Evolutionary conservation across 2,888 invertebrate genomes (phyloP).

Genomic region (Eremobia ochroleuca): DNA sequence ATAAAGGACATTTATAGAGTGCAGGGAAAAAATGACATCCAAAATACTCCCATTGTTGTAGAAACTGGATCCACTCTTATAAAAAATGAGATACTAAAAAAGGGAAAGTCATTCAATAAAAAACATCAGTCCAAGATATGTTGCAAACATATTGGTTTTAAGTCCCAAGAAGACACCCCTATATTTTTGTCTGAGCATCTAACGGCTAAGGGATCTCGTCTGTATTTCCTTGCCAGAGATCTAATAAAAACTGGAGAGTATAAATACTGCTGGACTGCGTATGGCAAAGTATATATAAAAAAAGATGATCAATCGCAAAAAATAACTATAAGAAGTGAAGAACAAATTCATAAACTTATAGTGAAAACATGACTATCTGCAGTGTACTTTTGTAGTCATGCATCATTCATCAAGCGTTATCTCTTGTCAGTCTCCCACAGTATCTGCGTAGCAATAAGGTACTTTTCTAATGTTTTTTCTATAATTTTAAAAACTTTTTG

Average conservation of each 20-base stretch:
- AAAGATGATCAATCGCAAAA: background rate
- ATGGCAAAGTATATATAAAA: background rate
- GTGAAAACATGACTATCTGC: background rate
- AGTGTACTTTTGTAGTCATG: background rate
- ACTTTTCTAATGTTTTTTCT: background rate
- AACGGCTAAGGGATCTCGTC: background rate
- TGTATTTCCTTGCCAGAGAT: constrained; percentile 3
- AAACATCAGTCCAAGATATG: background rate
- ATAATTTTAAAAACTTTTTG: background rate
- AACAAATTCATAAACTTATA: background rate
- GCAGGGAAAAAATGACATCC: background rate
- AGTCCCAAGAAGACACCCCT: constrained; percentile 6
- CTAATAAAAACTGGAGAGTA: constrained; percentile 5
- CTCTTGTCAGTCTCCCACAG: background rate
- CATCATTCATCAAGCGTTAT: background rate
- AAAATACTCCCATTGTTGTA: background rate
- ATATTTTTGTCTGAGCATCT: background rate
- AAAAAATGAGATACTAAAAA: background rate
- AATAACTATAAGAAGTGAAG: background rate
- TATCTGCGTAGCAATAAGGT: background rate
- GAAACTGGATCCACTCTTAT: background rate
- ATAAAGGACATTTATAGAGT: background rate
- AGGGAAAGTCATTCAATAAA: background rate
- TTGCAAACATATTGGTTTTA: constrained; percentile 6
- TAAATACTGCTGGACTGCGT: constrained; percentile 1